Evolutionary conservation across 2,888 invertebrate species (phyloP).

Genomic region (Pachycephus smyrnensis): DNA sequence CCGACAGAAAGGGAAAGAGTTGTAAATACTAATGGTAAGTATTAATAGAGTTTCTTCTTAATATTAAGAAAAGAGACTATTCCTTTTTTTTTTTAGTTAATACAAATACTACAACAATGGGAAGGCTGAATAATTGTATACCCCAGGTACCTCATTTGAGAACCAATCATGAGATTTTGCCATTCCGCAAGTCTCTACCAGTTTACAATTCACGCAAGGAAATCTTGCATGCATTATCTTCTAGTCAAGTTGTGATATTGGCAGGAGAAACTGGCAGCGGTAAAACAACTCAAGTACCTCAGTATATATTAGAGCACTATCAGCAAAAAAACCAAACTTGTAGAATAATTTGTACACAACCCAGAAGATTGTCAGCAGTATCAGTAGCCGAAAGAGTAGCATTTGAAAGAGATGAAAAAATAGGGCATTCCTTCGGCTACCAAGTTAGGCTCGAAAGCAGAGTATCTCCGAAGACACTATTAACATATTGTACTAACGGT

Average conservation of each 20-base stretch:
- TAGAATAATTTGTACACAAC: slow-evolving; percentile 93
- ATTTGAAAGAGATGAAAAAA: slow-evolving; percentile 77
- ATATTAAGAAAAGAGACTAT: background rate
- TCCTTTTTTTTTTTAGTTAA: slow-evolving; percentile 52
- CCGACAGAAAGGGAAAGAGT: slow-evolving; percentile 76
- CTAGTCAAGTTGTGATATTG: slow-evolving; percentile 75
- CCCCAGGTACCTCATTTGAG: slow-evolving; percentile 72
- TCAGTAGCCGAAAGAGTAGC: slow-evolving; percentile 89
- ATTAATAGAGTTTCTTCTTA: slow-evolving; percentile 8
- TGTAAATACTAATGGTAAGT: slow-evolving; percentile 63
- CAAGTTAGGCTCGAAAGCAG: slow-evolving; percentile 92
- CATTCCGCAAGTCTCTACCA: slow-evolving; percentile 77
- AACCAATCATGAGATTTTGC: slow-evolving; percentile 70
- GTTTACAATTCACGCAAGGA: slow-evolving; percentile 76
- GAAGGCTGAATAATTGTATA: slow-evolving; percentile 76
- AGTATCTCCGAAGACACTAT: slow-evolving; percentile 81
- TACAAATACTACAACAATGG: slow-evolving; percentile 71
- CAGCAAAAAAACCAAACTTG: slow-evolving; percentile 74
- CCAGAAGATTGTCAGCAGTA: slow-evolving; percentile 90
- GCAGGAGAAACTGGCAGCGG: slow-evolving; percentile 92
- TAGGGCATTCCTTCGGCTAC: slow-evolving; percentile 83
- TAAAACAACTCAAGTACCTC: slow-evolving; percentile 96
- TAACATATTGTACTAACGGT: slow-evolving; percentile 94
- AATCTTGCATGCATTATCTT: slow-evolving; percentile 72
- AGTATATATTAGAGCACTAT: slow-evolving; percentile 87